A percentile compares a stretch with the other conserved stretches of the same genome.
These are phyloP conservation scores for Agriopis leucophaearia DNA, from an alignment of 2,888 invertebrate genomes.

Conservation along the genomic window DNA sequence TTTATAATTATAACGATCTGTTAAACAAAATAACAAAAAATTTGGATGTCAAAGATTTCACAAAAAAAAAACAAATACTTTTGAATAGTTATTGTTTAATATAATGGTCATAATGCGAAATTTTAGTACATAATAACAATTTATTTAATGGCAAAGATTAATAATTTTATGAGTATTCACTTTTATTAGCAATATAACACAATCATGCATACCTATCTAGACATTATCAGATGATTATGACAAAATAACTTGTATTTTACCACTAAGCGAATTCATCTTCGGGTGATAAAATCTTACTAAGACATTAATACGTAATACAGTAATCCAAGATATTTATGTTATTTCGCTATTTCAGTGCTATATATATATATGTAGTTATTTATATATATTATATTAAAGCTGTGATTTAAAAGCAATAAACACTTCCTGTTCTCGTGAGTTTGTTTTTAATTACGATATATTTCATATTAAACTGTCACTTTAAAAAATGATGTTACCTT, in stretches of 20 bases:
- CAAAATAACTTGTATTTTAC: constrained; percentile 1
- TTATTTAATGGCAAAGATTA: background rate
- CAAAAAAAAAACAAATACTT: too few relatives aligned
- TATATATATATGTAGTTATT: background rate
- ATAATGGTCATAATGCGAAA: background rate
- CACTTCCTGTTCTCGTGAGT: constrained; percentile 11
- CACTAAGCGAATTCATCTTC: constrained; percentile 3
- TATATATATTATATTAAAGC: background rate
- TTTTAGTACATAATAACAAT: background rate
- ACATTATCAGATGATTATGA: background rate
- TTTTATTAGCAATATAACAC: constrained; percentile 8
- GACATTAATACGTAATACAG: constrained; percentile 17
- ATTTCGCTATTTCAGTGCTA: constrained; percentile 3
- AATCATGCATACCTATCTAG: background rate
- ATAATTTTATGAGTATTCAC: background rate
- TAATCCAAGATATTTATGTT: constrained; percentile 13
- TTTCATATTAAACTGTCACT: too few relatives aligned
- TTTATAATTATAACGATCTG: too few relatives aligned
- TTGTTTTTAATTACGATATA: background rate
- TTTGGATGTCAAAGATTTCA: too few relatives aligned
- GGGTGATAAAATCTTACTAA: constrained; percentile 9
- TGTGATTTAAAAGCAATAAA: constrained; percentile 7
- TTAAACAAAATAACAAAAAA: too few relatives aligned
- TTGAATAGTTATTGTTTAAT: background rate
- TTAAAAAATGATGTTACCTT: too few relatives aligned